A percentile compares a stretch with the other conserved stretches of the same genome.
Conservation (phyloP, 2,797 vertebrate species). For the Pelodytes ibericus region DNA sequence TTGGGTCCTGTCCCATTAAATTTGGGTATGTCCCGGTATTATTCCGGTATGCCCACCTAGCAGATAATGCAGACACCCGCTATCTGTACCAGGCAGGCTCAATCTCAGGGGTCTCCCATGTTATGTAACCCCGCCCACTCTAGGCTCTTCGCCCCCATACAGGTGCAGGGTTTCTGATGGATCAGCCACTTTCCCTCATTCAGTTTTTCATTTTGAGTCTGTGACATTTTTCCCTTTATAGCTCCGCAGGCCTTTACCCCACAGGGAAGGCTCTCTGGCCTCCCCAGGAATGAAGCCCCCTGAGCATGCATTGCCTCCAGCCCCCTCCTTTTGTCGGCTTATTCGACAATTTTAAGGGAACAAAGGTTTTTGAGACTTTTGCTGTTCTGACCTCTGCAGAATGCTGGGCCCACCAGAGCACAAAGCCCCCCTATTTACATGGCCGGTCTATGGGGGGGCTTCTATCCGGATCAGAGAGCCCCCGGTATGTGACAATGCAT, state of each 20-base stretch:
- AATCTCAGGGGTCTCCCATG: too few relatives aligned
- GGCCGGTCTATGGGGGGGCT: slow-evolving; percentile 13
- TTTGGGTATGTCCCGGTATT: too few relatives aligned
- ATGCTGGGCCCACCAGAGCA: slow-evolving; percentile 27
- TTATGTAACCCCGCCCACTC: too few relatives aligned
- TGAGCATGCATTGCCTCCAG: slow-evolving; percentile 14
- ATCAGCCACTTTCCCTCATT: too few relatives aligned
- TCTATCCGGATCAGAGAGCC: not conserved
- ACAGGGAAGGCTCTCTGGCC: slow-evolving; percentile 27
- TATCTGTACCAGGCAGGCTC: too few relatives aligned
- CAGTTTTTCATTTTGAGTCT: too few relatives aligned
- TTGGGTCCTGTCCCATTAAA: too few relatives aligned
- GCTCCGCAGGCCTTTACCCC: slow-evolving; percentile 42
- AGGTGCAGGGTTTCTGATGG: too few relatives aligned
- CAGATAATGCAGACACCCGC: too few relatives aligned
- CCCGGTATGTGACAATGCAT: not conserved
- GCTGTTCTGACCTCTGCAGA: slow-evolving; percentile 52
- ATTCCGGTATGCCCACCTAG: too few relatives aligned
- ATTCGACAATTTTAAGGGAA: slow-evolving; percentile 59
- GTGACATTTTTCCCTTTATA: slow-evolving; percentile 47
- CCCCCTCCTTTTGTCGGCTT: slow-evolving; percentile 58
- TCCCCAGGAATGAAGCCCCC: slow-evolving; percentile 50
- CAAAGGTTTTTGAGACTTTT: slow-evolving; percentile 57
- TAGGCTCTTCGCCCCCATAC: too few relatives aligned
- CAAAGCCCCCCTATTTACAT: slow-evolving; percentile 60